Percentiles rank a stretch among this genome's conserved stretches.
Conservation (phyloP, 2,797 vertebrate species). For the Mus minutoides region DNA sequence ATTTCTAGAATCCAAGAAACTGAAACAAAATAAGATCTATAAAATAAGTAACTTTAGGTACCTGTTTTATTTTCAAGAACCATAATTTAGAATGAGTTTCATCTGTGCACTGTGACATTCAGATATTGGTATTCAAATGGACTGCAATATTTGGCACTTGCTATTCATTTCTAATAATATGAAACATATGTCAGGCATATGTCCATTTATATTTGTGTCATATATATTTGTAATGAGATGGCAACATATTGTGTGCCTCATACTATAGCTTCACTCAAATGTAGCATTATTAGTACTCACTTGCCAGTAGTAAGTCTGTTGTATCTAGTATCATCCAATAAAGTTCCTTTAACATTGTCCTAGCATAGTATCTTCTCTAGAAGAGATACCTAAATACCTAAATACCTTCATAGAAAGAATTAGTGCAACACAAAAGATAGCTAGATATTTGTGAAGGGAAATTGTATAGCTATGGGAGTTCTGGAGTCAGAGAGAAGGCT, state of each 20-base stretch:
- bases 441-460: neutral
- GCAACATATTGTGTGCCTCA: neutral
- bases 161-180: constrained; percentile 51
- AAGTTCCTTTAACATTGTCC: neutral
- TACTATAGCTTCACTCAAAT: constrained; percentile 10
- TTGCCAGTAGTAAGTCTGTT: neutral
- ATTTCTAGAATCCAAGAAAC: constrained; percentile 27
- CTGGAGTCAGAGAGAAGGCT: neutral
- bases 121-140: constrained; percentile 39
- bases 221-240: constrained; percentile 33
- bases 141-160: constrained; percentile 27
- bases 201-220: constrained; percentile 14
- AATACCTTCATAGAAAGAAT: constrained; percentile 18
- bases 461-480: neutral
- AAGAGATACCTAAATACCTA: neutral
- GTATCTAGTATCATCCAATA: neutral
- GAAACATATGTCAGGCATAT: constrained; percentile 15
- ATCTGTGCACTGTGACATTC: constrained; percentile 35
- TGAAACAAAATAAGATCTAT: constrained; percentile 43
- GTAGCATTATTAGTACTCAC: neutral
- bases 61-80: constrained; percentile 6
- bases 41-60: neutral
- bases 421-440: neutral
- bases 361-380: constrained; percentile 33
- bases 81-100: constrained; percentile 32